These are phyloP conservation scores for Deilephila elpenor DNA, from an alignment of 2,888 invertebrate genomes.

Conservation along the genomic window DNA sequence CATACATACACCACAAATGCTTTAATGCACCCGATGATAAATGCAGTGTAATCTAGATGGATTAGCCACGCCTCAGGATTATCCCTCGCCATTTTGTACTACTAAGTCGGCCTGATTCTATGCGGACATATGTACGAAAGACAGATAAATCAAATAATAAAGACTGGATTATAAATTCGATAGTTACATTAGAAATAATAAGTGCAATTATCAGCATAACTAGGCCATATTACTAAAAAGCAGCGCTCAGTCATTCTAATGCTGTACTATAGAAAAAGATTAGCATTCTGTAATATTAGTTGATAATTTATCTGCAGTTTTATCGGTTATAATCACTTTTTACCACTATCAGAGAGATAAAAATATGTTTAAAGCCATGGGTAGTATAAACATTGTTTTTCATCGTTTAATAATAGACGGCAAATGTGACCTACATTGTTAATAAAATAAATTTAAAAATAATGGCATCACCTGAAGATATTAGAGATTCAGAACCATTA, in stretches of 20 bases:
- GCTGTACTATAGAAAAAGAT: neutral
- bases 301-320: neutral
- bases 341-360: constrained; percentile 2
- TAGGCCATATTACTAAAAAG: neutral
- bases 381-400: neutral
- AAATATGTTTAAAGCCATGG: neutral
- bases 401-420: neutral
- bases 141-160: neutral
- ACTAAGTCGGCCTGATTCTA: too few species aligned
- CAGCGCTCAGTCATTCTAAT: neutral
- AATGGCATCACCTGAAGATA: constrained; percentile 5
- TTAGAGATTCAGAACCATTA: constrained; percentile 1
- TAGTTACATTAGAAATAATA: neutral
- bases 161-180: neutral
- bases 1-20: too few species aligned
- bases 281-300: neutral
- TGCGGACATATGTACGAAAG: too few species aligned
- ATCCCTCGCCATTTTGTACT: too few species aligned
- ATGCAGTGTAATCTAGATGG: too few species aligned
- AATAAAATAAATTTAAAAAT: neutral
- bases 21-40: too few species aligned
- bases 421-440: neutral
- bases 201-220: neutral
- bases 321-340: neutral
- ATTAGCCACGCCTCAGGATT: too few species aligned